A percentile compares a stretch with the other conserved stretches of the same genome.
Conservation (phyloP, 1,140 invertebrate genomes). For the Hycleus phaleratus region DNA sequence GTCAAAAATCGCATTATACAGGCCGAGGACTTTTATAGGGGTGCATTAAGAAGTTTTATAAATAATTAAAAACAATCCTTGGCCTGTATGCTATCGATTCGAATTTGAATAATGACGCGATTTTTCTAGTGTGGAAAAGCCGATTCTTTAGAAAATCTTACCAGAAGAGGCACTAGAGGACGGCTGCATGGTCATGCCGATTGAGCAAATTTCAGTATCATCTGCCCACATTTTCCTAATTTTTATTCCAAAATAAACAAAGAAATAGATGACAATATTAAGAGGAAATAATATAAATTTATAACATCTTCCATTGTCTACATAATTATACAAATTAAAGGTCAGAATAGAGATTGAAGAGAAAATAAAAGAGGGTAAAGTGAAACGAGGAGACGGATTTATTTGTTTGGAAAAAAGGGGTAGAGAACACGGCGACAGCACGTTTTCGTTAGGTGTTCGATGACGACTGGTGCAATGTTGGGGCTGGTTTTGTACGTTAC, state of each 20-base stretch:
- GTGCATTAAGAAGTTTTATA: too few relatives aligned
- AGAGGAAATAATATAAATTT: too few relatives aligned
- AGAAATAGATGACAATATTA: background rate
- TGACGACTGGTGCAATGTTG: constrained; percentile 16
- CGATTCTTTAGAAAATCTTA: constrained; percentile 32
- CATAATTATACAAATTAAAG: background rate
- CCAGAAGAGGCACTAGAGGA: constrained; percentile 61
- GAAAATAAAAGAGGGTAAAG: background rate
- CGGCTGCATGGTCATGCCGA: constrained; percentile 60
- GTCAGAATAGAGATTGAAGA: background rate
- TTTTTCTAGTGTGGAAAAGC: too few relatives aligned
- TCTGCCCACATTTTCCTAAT: constrained; percentile 42
- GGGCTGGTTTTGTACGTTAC: constrained; percentile 16
- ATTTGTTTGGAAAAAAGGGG: background rate
- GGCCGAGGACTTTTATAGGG: too few relatives aligned
- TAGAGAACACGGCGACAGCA: background rate
- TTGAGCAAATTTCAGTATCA: constrained; percentile 61
- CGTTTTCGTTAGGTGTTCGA: constrained; percentile 5
- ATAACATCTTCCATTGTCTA: background rate
- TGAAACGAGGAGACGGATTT: background rate
- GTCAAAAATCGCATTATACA: too few relatives aligned
- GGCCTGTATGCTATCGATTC: too few relatives aligned
- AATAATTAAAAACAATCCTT: too few relatives aligned
- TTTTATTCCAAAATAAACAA: background rate
- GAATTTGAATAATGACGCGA: too few relatives aligned